Evolutionary conservation across 2,888 invertebrate species (phyloP).

Genomic region (Hermodice carunculata): DNA sequence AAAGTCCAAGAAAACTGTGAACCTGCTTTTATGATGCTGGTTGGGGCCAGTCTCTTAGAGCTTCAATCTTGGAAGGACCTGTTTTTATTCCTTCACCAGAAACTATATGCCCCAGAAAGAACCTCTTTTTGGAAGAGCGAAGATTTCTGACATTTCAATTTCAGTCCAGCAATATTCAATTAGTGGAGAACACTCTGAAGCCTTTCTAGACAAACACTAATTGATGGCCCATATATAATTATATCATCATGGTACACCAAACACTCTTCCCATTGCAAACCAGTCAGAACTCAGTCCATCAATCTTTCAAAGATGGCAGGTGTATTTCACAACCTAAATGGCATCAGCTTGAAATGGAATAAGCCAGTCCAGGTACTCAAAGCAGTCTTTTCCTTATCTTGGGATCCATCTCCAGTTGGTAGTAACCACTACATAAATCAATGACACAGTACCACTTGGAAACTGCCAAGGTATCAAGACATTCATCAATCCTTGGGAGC

Average conservation of each 20-base stretch:
- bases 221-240: neutral
- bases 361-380: neutral
- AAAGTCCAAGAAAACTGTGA: too few species aligned
- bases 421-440: neutral
- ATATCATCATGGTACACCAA: slow-evolving; percentile 1
- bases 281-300: neutral
- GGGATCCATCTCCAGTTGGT: neutral
- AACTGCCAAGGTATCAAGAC: neutral
- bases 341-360: slow-evolving; percentile 3
- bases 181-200: neutral
- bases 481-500: neutral
- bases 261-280: neutral
- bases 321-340: slow-evolving; percentile 8
- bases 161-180: neutral
- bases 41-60: too few species aligned
- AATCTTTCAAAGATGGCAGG: slow-evolving; percentile 13
- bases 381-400: neutral
- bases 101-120: slow-evolving; percentile 1
- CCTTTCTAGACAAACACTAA: neutral
- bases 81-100: neutral
- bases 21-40: too few species aligned
- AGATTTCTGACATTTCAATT: slow-evolving; percentile 11
- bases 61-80: neutral
- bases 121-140: neutral
- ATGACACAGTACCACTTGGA: neutral